phyloP scores from a whole-genome alignment of 2,797 vertebrate genomes.

The Coregonus suidteri region DNA sequence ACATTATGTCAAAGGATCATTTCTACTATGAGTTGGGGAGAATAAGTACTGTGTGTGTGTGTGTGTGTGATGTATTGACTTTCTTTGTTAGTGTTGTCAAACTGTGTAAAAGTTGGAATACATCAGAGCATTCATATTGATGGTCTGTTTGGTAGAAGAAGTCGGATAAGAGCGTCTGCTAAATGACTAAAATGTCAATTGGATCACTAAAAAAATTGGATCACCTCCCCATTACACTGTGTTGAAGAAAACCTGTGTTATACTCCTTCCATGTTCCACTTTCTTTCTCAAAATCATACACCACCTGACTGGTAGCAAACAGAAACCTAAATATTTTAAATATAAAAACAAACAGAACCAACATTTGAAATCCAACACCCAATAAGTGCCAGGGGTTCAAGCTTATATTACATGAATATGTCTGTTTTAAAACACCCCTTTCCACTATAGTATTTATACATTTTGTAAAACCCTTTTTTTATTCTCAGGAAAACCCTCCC shows the following conservation, averaged over 20 bases:
- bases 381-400: not conserved
- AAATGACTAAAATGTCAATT: no score
- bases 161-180: no score
- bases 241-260: no score
- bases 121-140: not conserved
- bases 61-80: not conserved
- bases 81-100: constrained; percentile 29
- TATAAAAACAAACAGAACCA: not conserved
- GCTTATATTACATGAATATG: constrained; percentile 12
- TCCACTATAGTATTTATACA: constrained; percentile 18
- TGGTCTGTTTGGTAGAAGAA: no score
- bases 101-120: not conserved
- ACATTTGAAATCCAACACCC: no score
- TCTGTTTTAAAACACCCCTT: constrained; percentile 23
- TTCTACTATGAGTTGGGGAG: not conserved
- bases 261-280: no score
- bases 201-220: no score
- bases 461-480: constrained; percentile 34
- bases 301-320: no score
- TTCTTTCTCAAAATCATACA: no score
- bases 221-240: not conserved
- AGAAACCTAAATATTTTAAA: constrained; percentile 5
- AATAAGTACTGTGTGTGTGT: not conserved
- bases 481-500: not conserved
- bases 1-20: not conserved